phyloP scores from a whole-genome alignment of 2,797 vertebrate genomes.

The Microctenopoma stevenorrisi region DNA sequence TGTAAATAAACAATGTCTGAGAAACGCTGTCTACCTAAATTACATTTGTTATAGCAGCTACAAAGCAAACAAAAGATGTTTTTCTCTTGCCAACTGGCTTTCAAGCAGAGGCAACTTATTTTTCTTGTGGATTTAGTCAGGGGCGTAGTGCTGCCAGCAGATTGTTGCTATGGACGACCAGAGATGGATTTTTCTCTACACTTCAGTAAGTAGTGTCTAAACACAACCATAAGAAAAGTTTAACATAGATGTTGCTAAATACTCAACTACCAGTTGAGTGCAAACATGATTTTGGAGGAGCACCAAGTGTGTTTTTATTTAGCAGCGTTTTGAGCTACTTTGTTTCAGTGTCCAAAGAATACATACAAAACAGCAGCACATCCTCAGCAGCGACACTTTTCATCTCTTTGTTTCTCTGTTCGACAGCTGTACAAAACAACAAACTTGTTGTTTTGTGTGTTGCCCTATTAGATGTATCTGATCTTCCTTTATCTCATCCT shows the following conservation, averaged over 20 bases:
- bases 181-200: no score
- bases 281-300: neutral
- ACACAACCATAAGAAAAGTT: no score
- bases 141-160: no score
- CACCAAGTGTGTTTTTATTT: neutral
- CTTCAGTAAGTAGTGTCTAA: no score
- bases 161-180: no score
- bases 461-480: conserved; percentile 17
- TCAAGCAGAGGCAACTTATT: neutral
- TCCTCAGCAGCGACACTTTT: neutral
- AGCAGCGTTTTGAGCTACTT: neutral
- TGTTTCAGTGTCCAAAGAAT: neutral
- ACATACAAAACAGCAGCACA: neutral
- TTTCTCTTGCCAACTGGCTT: neutral
- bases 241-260: no score
- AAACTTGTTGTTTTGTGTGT: neutral
- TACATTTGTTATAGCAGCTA: neutral
- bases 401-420: neutral
- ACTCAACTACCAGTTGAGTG: neutral
- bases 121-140: neutral
- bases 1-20: conserved; percentile 3
- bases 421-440: neutral
- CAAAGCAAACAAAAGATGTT: no score
- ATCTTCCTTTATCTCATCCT: conserved; percentile 23
- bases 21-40: neutral